phyloP scores from a whole-genome alignment of 2,888 invertebrate species.

The Harmothoe impar region DNA sequence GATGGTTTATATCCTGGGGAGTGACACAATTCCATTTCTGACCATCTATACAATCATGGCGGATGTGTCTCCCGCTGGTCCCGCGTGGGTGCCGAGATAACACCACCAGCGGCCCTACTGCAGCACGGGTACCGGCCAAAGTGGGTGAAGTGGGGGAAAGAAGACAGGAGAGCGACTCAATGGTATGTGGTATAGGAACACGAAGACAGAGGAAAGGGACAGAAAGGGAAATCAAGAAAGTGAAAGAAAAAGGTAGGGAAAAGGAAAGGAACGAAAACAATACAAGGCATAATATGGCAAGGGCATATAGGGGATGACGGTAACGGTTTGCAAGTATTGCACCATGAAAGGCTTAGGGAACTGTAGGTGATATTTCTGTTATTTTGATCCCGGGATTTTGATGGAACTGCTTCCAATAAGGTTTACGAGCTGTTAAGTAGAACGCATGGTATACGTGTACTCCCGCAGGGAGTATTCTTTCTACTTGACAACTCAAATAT shows the following conservation, averaged over 20 bases:
- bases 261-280: not conserved
- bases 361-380: too few relatives aligned
- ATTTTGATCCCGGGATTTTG: too few relatives aligned
- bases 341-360: too few relatives aligned
- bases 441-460: too few relatives aligned
- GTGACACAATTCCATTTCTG: not conserved
- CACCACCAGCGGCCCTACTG: not conserved
- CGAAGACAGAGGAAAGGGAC: not conserved
- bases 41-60: conserved; percentile 5
- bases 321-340: too few relatives aligned
- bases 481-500: too few relatives aligned
- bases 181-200: not conserved
- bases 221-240: not conserved
- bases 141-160: not conserved
- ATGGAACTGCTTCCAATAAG: too few relatives aligned
- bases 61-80: not conserved
- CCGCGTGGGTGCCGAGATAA: not conserved
- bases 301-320: too few relatives aligned
- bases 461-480: too few relatives aligned
- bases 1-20: not conserved
- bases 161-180: not conserved
- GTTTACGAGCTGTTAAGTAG: too few relatives aligned
- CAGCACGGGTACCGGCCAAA: not conserved
- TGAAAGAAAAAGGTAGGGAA: not conserved
- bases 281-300: too few relatives aligned